Conservation (phyloP, 2,888 invertebrate genomes). For the Rhogogaster chlorosoma region DNA sequence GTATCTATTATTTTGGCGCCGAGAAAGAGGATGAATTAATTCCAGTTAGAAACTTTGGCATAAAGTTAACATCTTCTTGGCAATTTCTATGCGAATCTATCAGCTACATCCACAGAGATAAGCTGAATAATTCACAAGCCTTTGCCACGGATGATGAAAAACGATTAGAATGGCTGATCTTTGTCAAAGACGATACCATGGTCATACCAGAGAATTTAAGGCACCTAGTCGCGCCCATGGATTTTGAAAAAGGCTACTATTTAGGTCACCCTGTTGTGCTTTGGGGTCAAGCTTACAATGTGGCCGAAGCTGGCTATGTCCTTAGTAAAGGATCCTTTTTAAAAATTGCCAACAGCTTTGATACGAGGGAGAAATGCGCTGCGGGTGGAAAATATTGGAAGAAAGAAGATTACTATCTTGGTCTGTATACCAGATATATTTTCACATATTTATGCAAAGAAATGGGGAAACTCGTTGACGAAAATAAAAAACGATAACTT, state of each 20-base stretch:
- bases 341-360: constrained; percentile 75
- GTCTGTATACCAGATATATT: constrained; percentile 66
- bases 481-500: not conserved
- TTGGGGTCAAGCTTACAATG: constrained; percentile 81
- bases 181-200: constrained; percentile 80
- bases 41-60: constrained; percentile 66
- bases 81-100: constrained; percentile 77
- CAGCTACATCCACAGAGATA: constrained; percentile 69
- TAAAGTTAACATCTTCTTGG: constrained; percentile 76
- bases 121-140: constrained; percentile 29
- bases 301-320: constrained; percentile 80
- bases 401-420: constrained; percentile 81
- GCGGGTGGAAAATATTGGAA: constrained; percentile 79
- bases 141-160: constrained; percentile 9
- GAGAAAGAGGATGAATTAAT: constrained; percentile 62
- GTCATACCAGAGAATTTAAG: constrained; percentile 81
- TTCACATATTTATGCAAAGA: not conserved
- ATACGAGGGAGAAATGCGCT: constrained; percentile 76
- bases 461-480: not conserved
- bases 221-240: constrained; percentile 77
- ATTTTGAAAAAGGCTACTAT: constrained; percentile 78
- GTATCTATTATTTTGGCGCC: constrained; percentile 71
- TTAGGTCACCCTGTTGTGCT: constrained; percentile 80
- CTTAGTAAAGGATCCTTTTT: constrained; percentile 79
- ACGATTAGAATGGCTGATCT: constrained; percentile 79